phyloP scores from a whole-genome alignment of 2,797 vertebrate genomes.

The Lagocephalus sceleratus region DNA sequence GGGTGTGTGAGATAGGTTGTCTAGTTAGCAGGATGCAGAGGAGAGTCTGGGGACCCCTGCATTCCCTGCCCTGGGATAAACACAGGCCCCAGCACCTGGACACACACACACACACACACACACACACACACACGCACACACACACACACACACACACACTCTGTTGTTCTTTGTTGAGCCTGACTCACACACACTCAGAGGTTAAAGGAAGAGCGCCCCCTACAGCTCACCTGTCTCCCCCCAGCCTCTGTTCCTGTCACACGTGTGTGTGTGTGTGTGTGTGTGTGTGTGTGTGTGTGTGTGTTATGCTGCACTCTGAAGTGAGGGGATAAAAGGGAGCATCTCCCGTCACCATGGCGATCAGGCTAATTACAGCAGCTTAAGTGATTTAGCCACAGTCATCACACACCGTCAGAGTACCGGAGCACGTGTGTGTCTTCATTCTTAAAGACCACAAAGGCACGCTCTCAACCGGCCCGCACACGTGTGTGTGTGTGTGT shows the following conservation, averaged over 20 bases:
- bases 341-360: slow-evolving; percentile 75
- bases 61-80: slow-evolving; percentile 66
- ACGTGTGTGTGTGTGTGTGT: slow-evolving; percentile 39
- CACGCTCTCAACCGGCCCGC: slow-evolving; percentile 55
- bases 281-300: slow-evolving; percentile 63
- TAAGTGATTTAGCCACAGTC: slow-evolving; percentile 82
- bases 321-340: slow-evolving; percentile 74
- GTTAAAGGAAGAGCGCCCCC: no score
- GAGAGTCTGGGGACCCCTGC: slow-evolving; percentile 64
- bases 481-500: slow-evolving; percentile 19
- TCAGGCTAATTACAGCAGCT: slow-evolving; percentile 82
- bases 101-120: slow-evolving; percentile 32
- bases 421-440: slow-evolving; percentile 51
- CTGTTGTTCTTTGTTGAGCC: no score
- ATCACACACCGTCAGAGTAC: slow-evolving; percentile 75
- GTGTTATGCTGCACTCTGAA: no score
- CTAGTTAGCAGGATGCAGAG: slow-evolving; percentile 68
- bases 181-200: no score
- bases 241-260: slow-evolving; percentile 39
- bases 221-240: no score
- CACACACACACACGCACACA: slow-evolving; percentile 25
- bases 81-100: slow-evolving; percentile 69
- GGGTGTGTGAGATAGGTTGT: slow-evolving; percentile 36
- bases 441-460: slow-evolving; percentile 65
- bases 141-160: neutral